Conservation (phyloP, 2,797 vertebrate genomes). For the Hirundo rustica region DNA sequence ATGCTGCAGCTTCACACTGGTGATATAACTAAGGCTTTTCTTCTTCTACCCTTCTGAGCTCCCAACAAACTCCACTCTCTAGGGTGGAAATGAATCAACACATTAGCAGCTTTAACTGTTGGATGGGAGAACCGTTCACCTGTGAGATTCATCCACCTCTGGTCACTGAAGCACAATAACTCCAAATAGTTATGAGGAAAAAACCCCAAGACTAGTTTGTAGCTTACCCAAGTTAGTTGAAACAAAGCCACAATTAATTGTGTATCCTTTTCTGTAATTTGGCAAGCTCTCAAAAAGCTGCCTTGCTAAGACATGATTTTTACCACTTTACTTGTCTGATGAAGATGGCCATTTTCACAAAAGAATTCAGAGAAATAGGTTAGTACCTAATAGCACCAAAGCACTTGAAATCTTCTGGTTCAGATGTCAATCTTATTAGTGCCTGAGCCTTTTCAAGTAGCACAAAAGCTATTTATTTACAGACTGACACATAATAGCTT, state of each 20-base stretch:
- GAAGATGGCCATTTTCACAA: slow-evolving; percentile 35
- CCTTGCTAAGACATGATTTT: neutral
- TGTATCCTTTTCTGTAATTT: neutral
- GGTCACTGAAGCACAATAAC: neutral
- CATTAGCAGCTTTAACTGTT: neutral
- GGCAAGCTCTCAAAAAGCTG: neutral
- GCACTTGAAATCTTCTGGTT: slow-evolving; percentile 52
- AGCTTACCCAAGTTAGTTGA: neutral
- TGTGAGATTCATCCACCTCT: neutral
- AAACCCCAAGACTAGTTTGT: neutral
- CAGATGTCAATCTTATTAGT: slow-evolving; percentile 55
- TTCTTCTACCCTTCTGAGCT: neutral
- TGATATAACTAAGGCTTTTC: neutral
- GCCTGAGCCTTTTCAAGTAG: slow-evolving; percentile 54
- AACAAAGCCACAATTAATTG: neutral
- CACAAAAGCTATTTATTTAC: slow-evolving; percentile 69
- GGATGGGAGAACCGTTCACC: neutral
- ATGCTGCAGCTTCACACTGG: neutral
- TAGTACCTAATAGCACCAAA: slow-evolving; percentile 32
- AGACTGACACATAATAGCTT: slow-evolving; percentile 28
- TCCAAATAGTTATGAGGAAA: neutral
- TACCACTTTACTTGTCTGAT: slow-evolving; percentile 23
- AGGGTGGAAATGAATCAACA: neutral
- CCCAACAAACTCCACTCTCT: neutral
- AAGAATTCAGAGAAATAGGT: slow-evolving; percentile 6